Percentiles rank a stretch among this genome's conserved stretches.
These are phyloP conservation scores for Eupsittula cactorum DNA, from an alignment of 2,113 vertebrate genomes.

Conservation along the genomic window DNA sequence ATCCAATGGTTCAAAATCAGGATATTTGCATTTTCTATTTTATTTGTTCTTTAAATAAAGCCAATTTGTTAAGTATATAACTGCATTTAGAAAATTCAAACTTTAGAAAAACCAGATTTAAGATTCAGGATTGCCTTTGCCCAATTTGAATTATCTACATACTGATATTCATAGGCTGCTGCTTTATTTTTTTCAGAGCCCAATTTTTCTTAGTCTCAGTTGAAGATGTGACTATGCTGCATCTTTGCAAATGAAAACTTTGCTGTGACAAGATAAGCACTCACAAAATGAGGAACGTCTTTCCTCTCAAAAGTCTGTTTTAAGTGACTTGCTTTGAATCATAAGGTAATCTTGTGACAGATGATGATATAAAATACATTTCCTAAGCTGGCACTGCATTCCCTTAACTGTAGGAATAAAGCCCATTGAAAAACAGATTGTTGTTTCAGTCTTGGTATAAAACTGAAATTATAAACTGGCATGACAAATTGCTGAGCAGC, in stretches of 20 bases:
- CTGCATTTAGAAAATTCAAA: not conserved
- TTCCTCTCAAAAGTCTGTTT: conserved; percentile 22
- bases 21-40: not conserved
- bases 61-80: not conserved
- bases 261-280: conserved; percentile 19
- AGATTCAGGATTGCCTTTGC: not conserved
- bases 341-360: conserved; percentile 20
- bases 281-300: conserved; percentile 6
- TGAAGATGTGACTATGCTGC: not conserved
- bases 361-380: conserved; percentile 25
- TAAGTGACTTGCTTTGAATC: conserved; percentile 47
- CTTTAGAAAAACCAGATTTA: not conserved
- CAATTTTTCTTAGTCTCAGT: not conserved
- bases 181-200: not conserved
- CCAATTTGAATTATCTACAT: not conserved
- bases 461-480: conserved; percentile 29
- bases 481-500: not conserved
- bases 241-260: conserved; percentile 31
- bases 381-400: not conserved
- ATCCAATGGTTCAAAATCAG: not conserved
- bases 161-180: not conserved
- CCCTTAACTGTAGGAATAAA: conserved; percentile 18
- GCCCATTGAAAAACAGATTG: conserved; percentile 24
- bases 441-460: not conserved
- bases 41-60: conserved; percentile 41